Percentiles rank a stretch among this genome's conserved stretches.
Conservation (phyloP, 2,888 invertebrate genomes). For the Tetheella fluctuosa region DNA sequence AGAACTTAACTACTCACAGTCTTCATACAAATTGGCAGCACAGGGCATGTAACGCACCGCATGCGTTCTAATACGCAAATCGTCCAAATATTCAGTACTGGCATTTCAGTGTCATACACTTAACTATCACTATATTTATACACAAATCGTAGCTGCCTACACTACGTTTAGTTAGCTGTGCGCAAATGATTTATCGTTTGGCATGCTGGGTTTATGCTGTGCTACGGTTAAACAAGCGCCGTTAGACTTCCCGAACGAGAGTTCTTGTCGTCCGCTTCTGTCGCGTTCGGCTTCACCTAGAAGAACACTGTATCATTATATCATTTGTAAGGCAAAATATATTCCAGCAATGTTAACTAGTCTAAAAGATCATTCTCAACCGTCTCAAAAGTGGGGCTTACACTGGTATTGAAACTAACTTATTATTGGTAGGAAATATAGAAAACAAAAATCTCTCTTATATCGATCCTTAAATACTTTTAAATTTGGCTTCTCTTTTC, state of each 20-base stretch:
- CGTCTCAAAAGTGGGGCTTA: no score
- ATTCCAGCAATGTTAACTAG: background rate
- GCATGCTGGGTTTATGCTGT: constrained; percentile 8
- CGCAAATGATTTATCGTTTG: constrained; percentile 18
- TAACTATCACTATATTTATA: constrained; percentile 34
- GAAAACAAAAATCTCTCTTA: no score
- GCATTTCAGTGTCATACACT: constrained; percentile 38
- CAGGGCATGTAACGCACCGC: constrained; percentile 23
- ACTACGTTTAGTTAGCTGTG: constrained; percentile 2
- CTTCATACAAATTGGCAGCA: constrained; percentile 62
- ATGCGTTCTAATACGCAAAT: constrained; percentile 37
- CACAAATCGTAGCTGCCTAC: constrained; percentile 35
- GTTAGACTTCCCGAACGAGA: constrained; percentile 73
- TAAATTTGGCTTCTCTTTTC: no score
- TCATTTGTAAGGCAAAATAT: constrained; percentile 8
- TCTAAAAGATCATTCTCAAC: no score
- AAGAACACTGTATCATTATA: constrained; percentile 21
- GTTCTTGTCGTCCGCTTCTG: constrained; percentile 59
- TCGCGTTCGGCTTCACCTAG: constrained; percentile 55
- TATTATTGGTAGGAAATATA: no score
- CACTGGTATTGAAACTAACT: no score
- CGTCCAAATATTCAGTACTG: constrained; percentile 30
- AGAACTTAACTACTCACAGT: constrained; percentile 71
- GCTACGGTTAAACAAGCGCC: constrained; percentile 64
- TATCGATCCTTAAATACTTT: no score